These are phyloP conservation scores for Macquaria ambigua DNA, from an alignment of 2,113 vertebrate genomes.

Conservation along the genomic window DNA sequence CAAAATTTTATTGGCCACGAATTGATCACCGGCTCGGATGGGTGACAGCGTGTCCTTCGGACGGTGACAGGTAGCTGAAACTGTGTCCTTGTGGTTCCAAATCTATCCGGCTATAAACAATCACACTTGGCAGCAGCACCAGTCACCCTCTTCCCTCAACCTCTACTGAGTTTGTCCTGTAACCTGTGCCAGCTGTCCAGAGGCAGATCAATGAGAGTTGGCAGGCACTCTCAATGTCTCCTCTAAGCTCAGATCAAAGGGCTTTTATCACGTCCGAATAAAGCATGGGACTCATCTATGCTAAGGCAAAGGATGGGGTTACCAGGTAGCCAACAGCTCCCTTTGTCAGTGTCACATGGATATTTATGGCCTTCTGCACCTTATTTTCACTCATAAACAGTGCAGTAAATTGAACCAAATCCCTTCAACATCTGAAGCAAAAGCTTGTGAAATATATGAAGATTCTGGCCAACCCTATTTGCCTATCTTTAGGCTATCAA, in stretches of 20 bases:
- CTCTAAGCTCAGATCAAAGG: slow-evolving; percentile 70
- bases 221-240: slow-evolving; percentile 64
- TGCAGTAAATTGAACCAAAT: slow-evolving; percentile 6
- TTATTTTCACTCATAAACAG: slow-evolving; percentile 8
- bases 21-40: slow-evolving; percentile 48
- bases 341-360: slow-evolving; percentile 16
- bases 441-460: not conserved
- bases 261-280: slow-evolving; percentile 57
- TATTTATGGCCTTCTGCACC: slow-evolving; percentile 13
- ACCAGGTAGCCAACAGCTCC: slow-evolving; percentile 27
- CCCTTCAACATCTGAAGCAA: not conserved
- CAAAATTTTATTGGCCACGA: slow-evolving; percentile 48
- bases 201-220: slow-evolving; percentile 73
- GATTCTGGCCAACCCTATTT: not conserved
- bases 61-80: slow-evolving; percentile 55
- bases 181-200: slow-evolving; percentile 76
- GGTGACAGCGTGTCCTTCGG: slow-evolving; percentile 37
- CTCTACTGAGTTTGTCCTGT: slow-evolving; percentile 69
- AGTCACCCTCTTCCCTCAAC: slow-evolving; percentile 56
- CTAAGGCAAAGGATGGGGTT: slow-evolving; percentile 21
- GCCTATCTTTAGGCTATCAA: not conserved
- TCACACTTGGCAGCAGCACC: slow-evolving; percentile 63
- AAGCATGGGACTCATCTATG: slow-evolving; percentile 36
- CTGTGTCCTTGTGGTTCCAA: slow-evolving; percentile 61
- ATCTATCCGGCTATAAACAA: slow-evolving; percentile 69